phyloP scores from a whole-genome alignment of 2,888 invertebrate species.

The Chrysina gloriosa region DNA sequence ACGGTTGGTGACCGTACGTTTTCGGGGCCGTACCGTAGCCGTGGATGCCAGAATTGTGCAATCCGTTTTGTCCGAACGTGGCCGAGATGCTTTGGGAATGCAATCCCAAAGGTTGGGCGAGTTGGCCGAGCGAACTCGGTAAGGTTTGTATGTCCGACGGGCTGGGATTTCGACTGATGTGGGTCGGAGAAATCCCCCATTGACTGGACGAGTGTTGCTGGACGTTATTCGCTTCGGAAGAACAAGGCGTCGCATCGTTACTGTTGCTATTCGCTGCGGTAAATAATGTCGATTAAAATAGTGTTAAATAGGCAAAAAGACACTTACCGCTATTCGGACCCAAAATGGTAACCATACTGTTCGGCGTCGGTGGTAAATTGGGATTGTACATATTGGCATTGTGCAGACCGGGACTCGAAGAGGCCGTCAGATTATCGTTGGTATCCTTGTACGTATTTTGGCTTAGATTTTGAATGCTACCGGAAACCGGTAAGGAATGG shows the following conservation, averaged over 20 bases:
- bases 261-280: conserved; percentile 58
- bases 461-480: conserved; percentile 40
- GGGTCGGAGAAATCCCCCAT: conserved; percentile 68
- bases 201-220: conserved; percentile 66
- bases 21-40: conserved; percentile 45
- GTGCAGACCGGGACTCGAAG: conserved; percentile 26
- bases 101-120: conserved; percentile 48
- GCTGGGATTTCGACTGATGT: conserved; percentile 69
- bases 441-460: conserved; percentile 53
- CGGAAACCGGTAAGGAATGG: background rate
- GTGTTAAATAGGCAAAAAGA: background rate
- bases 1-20: conserved; percentile 51
- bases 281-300: background rate
- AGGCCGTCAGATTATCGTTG: conserved; percentile 48
- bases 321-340: conserved; percentile 65
- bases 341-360: conserved; percentile 63
- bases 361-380: conserved; percentile 39
- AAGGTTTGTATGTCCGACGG: conserved; percentile 59
- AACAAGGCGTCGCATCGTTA: conserved; percentile 59
- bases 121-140: conserved; percentile 41
- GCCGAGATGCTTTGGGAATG: conserved; percentile 45
- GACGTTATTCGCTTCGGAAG: conserved; percentile 66
- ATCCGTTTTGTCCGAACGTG: conserved; percentile 49
- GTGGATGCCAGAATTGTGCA: conserved; percentile 47
- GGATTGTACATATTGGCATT: conserved; percentile 40